Conservation (phyloP, 35 echinoderm and acorn worm species). For the Diadema setosum region DNA sequence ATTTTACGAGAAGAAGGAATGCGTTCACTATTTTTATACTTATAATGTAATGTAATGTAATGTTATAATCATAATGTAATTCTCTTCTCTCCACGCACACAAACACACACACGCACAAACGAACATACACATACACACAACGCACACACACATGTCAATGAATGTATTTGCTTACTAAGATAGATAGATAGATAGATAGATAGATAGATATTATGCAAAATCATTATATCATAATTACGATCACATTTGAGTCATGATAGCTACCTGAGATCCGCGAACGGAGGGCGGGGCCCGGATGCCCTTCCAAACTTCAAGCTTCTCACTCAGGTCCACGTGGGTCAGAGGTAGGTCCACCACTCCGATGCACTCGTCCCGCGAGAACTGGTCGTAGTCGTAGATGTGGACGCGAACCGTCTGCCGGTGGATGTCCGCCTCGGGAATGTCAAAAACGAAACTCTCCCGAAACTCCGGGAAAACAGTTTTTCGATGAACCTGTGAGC, state of each 20-base stretch:
- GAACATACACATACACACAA: too few species aligned
- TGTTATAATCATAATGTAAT: too few species aligned
- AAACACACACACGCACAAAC: too few species aligned
- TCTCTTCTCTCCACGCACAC: too few species aligned
- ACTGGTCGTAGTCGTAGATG: conserved; percentile 96
- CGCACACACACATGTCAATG: too few species aligned
- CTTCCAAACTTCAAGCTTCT: conserved; percentile 97
- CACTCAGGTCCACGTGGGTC: conserved; percentile 79
- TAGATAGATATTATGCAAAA: too few species aligned
- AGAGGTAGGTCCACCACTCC: conserved; percentile 63
- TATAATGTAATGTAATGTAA: too few species aligned
- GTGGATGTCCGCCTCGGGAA: conserved; percentile 85
- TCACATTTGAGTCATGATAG: background rate
- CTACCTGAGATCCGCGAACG: background rate
- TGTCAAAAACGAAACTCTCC: conserved; percentile 97
- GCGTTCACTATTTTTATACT: too few species aligned
- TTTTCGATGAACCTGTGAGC: conserved; percentile 67
- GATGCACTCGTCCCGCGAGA: conserved; percentile 96
- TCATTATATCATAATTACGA: background rate
- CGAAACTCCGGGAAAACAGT: conserved; percentile 85
- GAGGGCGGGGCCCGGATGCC: conserved; percentile 53
- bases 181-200: too few species aligned
- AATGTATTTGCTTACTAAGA: too few species aligned
- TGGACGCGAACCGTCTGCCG: conserved; percentile 83
- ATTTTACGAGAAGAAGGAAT: too few species aligned